phyloP scores from a whole-genome alignment of 2,797 vertebrate species.

The Eulemur mongoz region DNA sequence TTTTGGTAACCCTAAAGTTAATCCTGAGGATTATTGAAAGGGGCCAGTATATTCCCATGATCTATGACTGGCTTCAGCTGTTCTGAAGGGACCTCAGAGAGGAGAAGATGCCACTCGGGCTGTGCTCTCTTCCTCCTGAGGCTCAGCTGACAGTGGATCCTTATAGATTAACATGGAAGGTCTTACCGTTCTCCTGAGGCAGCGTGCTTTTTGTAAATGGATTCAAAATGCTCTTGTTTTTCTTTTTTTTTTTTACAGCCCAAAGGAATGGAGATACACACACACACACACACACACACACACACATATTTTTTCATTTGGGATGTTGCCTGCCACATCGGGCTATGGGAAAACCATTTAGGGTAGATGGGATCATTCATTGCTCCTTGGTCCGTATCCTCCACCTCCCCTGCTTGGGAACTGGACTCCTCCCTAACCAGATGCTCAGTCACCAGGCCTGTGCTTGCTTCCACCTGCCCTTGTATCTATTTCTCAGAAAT shows the following conservation, averaged over 20 bases:
- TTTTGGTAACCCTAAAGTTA: neutral
- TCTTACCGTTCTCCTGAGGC: neutral
- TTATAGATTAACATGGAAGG: rapidly evolving
- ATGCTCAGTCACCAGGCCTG: too few relatives aligned
- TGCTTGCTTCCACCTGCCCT: neutral
- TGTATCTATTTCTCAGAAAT: neutral
- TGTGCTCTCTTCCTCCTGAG: neutral
- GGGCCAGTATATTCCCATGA: neutral
- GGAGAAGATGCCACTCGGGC: neutral
- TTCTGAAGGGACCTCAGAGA: neutral
- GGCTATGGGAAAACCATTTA: neutral
- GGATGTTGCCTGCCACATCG: neutral
- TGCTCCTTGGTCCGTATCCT: too few relatives aligned
- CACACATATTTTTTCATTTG: neutral
- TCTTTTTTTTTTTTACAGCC: neutral
- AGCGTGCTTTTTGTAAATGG: neutral
- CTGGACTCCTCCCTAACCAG: neutral
- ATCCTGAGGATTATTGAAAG: neutral
- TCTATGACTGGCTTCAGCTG: neutral
- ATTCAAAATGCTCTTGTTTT: neutral
- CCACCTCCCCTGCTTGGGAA: neutral
- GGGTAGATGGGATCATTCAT: neutral
- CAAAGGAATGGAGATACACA: neutral
- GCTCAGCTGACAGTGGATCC: rapidly evolving
- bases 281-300: too few relatives aligned